These are phyloP conservation scores for Dolichomitus sp. DNA, from an alignment of 2,888 invertebrate genomes.

Conservation along the genomic window DNA sequence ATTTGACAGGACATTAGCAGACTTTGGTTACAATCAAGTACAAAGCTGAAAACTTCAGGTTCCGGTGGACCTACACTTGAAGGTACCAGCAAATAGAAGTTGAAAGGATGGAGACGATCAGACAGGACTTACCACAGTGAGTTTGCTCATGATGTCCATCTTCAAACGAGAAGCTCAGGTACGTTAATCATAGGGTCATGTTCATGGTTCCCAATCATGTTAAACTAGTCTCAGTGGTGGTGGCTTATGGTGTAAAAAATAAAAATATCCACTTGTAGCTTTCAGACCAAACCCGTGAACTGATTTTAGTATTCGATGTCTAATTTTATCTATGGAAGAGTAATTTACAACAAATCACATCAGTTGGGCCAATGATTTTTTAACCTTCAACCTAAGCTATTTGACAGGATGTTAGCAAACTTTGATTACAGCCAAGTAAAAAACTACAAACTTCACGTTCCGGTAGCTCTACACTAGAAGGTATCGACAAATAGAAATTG, in stretches of 20 bases:
- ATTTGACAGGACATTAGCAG: neutral
- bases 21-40: neutral
- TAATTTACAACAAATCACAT: too few species aligned
- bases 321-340: too few species aligned
- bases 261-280: too few species aligned
- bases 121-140: conserved; percentile 1
- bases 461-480: neutral
- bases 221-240: conserved; percentile 57
- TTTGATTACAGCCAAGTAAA: neutral
- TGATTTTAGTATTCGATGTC: too few species aligned
- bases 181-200: conserved; percentile 66
- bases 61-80: neutral
- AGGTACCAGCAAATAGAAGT: neutral
- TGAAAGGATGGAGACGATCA: conserved; percentile 9
- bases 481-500: conserved; percentile 4
- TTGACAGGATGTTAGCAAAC: neutral
- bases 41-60: neutral
- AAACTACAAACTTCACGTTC: neutral
- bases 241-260: conserved; percentile 35
- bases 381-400: neutral
- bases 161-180: conserved; percentile 32
- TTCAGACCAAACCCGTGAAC: too few species aligned
- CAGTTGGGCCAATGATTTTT: neutral
- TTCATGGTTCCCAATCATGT: conserved; percentile 68
- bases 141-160: neutral